Evolutionary conservation across 2,888 invertebrate species (phyloP), one percentile per base, ranked within the genome.

Genomic region (Acanthacorydalis orientalis): DNA sequence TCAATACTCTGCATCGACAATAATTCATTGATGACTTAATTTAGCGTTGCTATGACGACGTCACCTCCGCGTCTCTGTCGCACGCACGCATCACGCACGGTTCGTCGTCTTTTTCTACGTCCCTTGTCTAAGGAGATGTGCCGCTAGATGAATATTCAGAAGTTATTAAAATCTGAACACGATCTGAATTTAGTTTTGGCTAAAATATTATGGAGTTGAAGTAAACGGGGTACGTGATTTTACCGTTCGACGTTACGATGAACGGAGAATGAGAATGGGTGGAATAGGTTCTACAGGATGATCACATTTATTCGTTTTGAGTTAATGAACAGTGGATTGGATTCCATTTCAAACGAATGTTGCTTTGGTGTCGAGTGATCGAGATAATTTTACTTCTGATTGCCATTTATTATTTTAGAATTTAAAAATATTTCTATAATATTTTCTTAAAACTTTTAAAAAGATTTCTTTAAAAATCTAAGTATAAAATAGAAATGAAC

Each of bases 81-180:
- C 53, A 49, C 54, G 51, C 53, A 37, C 46, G 51, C 47, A 51
- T 51, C 41, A 43, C 43, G 16, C 47, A 50, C 48, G 50, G 55
- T 54, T 50, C 51, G 49, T 50, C 56, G 55, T 37, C 44, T 47
- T 48, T 49, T 49, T 47, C 48, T 23, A 44, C 48, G 41, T 31
- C 50, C 40, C 48, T 44, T 42, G 41, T 42, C 31, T 41, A 38
- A 43, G 45, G 44, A 45, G 51, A 52, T 54, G 56, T 56, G 53
- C 57, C 56, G 55, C 56, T 58, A 58, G 60, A 65, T 65, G 65
- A 65, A 65, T 65, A 65, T 65, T 65, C 65, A 65, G 64, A 64
- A 65, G 64, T 64, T 65, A 65, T 65, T 65, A 65, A 47, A 65
- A 65, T 64, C 64, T 61, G 61, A 60, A 64, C 65, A 64, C 64